Evolutionary conservation across 2,113 vertebrate species (phyloP).

Genomic region (Brachirus orientalis): DNA sequence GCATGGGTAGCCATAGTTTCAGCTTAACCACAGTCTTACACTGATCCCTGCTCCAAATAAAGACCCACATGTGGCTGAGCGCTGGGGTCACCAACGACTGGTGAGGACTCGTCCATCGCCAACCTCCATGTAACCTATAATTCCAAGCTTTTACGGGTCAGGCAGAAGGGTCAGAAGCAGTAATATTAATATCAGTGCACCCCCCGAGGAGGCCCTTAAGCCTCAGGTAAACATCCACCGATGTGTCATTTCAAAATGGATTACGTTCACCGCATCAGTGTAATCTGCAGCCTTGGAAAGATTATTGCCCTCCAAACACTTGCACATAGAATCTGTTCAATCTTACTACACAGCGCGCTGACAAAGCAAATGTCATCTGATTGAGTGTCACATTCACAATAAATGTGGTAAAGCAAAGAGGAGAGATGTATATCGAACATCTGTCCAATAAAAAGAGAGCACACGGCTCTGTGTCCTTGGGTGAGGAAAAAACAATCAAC

Average conservation of each 20-base stretch:
- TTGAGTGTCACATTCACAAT: conserved; percentile 5
- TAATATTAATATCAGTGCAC: conserved; percentile 39
- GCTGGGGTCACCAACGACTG: not conserved
- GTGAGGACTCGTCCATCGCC: not conserved
- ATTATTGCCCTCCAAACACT: conserved; percentile 54
- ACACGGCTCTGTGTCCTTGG: conserved; percentile 6
- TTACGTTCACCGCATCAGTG: conserved; percentile 33
- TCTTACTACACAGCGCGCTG: conserved; percentile 4
- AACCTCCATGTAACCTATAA: not conserved
- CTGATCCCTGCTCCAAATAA: conserved; percentile 71
- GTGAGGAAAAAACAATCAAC: not conserved
- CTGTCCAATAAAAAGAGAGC: conserved; percentile 12
- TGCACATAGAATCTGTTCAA: conserved; percentile 48
- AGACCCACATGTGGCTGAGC: conserved; percentile 1
- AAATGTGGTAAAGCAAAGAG: conserved; percentile 26
- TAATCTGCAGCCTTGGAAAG: conserved; percentile 58
- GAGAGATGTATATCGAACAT: conserved; percentile 34
- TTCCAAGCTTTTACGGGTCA: conserved; percentile 16
- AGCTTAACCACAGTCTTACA: conserved; percentile 75
- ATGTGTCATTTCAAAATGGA: conserved; percentile 58
- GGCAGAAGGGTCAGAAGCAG: conserved; percentile 16
- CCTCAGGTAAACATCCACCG: conserved; percentile 45
- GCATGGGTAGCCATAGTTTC: conserved; percentile 44
- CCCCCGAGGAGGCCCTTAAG: conserved; percentile 1
- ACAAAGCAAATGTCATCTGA: conserved; percentile 13